These are phyloP conservation scores for Campoplex nolae DNA, from an alignment of 2,888 invertebrate species.

Conservation along the genomic window DNA sequence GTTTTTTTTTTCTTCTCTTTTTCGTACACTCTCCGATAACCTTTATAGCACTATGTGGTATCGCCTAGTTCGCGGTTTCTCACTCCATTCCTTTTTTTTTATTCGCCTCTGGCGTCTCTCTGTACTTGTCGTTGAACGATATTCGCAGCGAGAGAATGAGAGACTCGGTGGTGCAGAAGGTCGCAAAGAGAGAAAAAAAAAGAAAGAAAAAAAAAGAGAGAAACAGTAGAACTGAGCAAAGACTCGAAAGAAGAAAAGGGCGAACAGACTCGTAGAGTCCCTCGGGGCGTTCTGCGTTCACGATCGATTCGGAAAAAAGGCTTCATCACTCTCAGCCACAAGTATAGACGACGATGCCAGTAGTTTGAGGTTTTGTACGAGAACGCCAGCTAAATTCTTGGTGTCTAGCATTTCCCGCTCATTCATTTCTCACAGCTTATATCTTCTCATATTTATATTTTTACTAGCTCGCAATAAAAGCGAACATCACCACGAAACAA, in stretches of 20 bases:
- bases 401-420: conserved; percentile 39
- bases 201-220: neutral
- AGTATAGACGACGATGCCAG: conserved; percentile 13
- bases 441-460: conserved; percentile 48
- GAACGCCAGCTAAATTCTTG: conserved; percentile 38
- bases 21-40: conserved; percentile 38
- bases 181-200: conserved; percentile 24
- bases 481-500: conserved; percentile 18
- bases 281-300: conserved; percentile 54
- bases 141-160: conserved; percentile 19
- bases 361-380: conserved; percentile 46
- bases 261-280: conserved; percentile 47
- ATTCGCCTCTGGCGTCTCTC: conserved; percentile 26
- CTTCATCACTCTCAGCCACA: conserved; percentile 60
- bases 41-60: conserved; percentile 38
- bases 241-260: conserved; percentile 31
- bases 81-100: conserved; percentile 18
- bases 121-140: conserved; percentile 48
- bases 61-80: conserved; percentile 52
- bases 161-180: conserved; percentile 7
- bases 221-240: conserved; percentile 12
- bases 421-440: conserved; percentile 47
- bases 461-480: conserved; percentile 34
- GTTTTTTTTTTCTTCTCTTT: neutral
- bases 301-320: conserved; percentile 63